Evolutionary conservation across 2,888 invertebrate genomes (phyloP).

Genomic region (Amphipoea oculea): DNA sequence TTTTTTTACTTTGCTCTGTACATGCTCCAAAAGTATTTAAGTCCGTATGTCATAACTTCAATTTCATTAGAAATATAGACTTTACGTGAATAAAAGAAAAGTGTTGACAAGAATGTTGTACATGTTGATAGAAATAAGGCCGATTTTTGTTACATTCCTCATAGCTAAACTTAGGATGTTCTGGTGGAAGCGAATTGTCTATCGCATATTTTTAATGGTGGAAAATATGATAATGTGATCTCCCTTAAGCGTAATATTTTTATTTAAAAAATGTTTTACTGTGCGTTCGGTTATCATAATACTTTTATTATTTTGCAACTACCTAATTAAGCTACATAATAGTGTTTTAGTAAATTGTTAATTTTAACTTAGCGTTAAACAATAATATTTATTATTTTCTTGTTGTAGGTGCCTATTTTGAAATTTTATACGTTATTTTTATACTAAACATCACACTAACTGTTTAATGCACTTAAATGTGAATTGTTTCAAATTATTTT

Average conservation of each 20-base stretch:
- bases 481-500: conserved; percentile 71
- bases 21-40: background rate
- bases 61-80: conserved; percentile 18
- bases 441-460: conserved; percentile 77
- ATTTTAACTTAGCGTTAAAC: conserved; percentile 63
- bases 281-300: conserved; percentile 17
- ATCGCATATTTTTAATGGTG: conserved; percentile 22
- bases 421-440: conserved; percentile 69
- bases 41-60: conserved; percentile 12
- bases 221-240: conserved; percentile 20
- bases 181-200: background rate
- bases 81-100: conserved; percentile 13
- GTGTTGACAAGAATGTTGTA: conserved; percentile 15
- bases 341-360: conserved; percentile 76
- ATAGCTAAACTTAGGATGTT: conserved; percentile 15
- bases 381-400: conserved; percentile 61
- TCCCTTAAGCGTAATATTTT: conserved; percentile 12
- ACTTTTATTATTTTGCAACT: conserved; percentile 37
- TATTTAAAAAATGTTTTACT: background rate
- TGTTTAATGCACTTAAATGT: conserved; percentile 74
- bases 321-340: conserved; percentile 64
- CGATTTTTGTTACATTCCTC: conserved; percentile 45
- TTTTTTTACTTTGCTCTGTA: no score
- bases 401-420: conserved; percentile 78
- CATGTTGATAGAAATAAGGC: conserved; percentile 37